These are phyloP conservation scores for Enteromius anoplus DNA, from an alignment of 2,797 vertebrate species.

Conservation along the genomic window DNA sequence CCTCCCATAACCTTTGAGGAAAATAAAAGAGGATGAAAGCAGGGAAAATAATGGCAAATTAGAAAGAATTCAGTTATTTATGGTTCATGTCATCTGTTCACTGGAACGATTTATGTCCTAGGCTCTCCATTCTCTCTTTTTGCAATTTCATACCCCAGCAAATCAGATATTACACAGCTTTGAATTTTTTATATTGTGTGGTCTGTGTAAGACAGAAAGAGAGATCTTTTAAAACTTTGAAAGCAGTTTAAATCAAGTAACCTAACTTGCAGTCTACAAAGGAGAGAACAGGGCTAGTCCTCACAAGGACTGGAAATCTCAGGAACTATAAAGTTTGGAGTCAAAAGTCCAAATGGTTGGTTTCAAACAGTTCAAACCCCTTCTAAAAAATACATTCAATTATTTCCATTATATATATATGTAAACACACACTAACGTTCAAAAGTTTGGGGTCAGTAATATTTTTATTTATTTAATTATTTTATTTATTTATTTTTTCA, in stretches of 20 bases:
- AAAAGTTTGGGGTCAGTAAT: neutral
- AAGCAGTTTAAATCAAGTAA: slow-evolving; percentile 2
- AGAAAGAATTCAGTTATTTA: slow-evolving; percentile 31
- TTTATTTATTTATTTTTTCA: neutral
- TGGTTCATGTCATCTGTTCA: slow-evolving; percentile 36
- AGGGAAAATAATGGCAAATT: neutral
- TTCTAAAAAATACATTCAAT: neutral
- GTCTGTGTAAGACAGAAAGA: neutral
- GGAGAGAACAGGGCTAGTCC: neutral
- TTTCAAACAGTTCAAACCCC: neutral
- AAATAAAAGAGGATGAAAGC: slow-evolving; percentile 20
- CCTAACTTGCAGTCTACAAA: neutral
- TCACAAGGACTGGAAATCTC: neutral
- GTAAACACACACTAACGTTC: neutral
- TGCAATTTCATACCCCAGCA: slow-evolving; percentile 37
- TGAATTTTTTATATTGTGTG: slow-evolving; percentile 31
- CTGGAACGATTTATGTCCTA: slow-evolving; percentile 58
- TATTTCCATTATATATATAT: neutral
- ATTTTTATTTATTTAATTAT: neutral
- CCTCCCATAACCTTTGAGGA: slow-evolving; percentile 3
- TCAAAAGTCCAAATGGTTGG: neutral
- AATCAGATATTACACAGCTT: slow-evolving; percentile 30
- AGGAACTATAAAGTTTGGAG: neutral
- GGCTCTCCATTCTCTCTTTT: slow-evolving; percentile 20
- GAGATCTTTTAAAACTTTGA: neutral